Conservation (phyloP, 35 echinoderm and acorn worm genomes). For the Ophiothrix spiculata region DNA sequence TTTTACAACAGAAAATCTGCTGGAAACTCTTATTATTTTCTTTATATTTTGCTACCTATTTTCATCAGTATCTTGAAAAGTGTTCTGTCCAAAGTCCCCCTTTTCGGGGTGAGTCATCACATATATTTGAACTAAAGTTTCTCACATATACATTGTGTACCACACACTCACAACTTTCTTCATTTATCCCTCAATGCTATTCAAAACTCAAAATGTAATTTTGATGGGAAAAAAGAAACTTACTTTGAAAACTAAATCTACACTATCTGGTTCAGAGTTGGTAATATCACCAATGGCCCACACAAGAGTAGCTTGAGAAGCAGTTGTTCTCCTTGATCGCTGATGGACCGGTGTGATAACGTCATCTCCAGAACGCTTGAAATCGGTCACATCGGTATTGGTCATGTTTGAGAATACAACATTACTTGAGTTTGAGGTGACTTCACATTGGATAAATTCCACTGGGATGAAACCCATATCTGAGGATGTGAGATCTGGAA, state of each 20-base stretch:
- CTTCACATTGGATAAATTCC: conserved; percentile 4
- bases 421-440: neutral
- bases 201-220: no score
- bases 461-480: conserved; percentile 4
- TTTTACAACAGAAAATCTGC: no score
- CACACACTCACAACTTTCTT: no score
- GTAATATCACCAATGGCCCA: conserved; percentile 21
- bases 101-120: no score
- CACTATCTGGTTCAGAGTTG: neutral
- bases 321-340: neutral
- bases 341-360: neutral
- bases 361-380: neutral
- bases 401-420: conserved; percentile 16
- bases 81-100: no score
- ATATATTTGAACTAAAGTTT: no score
- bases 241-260: neutral
- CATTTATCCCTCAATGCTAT: no score
- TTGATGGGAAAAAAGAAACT: no score
- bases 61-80: no score
- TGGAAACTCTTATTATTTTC: no score
- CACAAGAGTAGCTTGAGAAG: neutral
- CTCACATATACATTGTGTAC: no score
- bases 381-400: conserved; percentile 7
- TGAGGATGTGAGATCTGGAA: neutral
- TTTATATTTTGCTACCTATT: no score